phyloP scores from a whole-genome alignment of 2,113 vertebrate species.

The Pundamilia nyererei region DNA sequence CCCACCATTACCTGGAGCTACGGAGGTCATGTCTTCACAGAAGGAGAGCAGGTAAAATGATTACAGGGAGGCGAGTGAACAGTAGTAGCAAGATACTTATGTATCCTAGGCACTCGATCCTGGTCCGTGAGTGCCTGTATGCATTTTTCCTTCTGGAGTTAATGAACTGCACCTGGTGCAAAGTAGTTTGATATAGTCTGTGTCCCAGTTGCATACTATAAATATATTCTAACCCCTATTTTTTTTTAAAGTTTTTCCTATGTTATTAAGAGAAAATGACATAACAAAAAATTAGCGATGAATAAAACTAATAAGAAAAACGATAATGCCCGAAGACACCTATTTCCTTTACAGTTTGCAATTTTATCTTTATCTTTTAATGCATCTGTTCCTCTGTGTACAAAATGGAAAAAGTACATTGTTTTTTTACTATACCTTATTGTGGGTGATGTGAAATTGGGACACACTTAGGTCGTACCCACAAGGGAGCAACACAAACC shows the following conservation, averaged over 20 bases:
- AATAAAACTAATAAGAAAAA: neutral
- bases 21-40: conserved; percentile 81
- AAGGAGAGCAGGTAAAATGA: conserved; percentile 88
- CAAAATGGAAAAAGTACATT: neutral
- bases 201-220: neutral
- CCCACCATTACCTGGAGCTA: conserved; percentile 93
- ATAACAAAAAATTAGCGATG: neutral
- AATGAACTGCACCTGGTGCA: neutral
- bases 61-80: neutral
- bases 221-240: neutral
- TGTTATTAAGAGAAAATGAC: neutral
- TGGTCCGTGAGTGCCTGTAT: neutral
- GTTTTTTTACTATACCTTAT: neutral
- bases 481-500: conserved; percentile 8
- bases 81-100: neutral
- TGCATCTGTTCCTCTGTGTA: neutral
- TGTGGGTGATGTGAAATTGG: neutral
- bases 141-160: neutral
- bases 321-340: neutral
- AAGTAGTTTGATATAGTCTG: neutral
- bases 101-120: neutral
- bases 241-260: neutral
- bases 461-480: neutral
- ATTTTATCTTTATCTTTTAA: neutral
- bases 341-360: neutral